Base-by-base conservation (phyloP, 1,140 invertebrate species). In the Oryzaephilus surinamensis region DNA sequence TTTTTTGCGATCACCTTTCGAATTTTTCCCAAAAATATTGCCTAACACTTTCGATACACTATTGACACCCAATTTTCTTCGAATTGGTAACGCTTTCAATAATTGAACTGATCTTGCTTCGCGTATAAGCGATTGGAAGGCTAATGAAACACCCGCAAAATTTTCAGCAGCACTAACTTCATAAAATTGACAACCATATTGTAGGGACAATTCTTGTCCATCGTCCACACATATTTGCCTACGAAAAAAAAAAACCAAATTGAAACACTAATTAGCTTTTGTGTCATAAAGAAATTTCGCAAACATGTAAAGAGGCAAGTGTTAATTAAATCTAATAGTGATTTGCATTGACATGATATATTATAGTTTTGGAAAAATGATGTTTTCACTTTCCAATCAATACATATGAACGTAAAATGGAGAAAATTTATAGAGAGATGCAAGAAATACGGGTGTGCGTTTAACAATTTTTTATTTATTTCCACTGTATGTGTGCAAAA, bases 91-190 rank as follows among this genome's bases (percentile, higher is more conserved):
- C 0, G 77, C 74, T 35, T 77, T 70, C n/a, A 85, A 60, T 20
- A 83, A 61, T 46, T 84, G 81, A 0, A 79, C 70, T 4, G 81
- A 77, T 19, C 77, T 67, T 1, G 81, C 80, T 57, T 87, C 82
- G 21, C 78, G 58, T 11, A 81, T 61, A n/a, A 88, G 63, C 6
- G 78, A 79, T 50, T 87, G 83, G 62, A 88, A 90, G 1, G 82
- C 82, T 29, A 85, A 64, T 21, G 76, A 79, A 0, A 86, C 81
- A 14, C 82, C 82, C 1, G 81, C 76, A 38, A 73, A 77, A 57
- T 78, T 82, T 55, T 88, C 84, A 10, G 84, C 84, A 8, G 84
- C 84, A 32, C 83, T 85, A 38, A 90, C 83, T 62, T 88, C 84
- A 60, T 84, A 87, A 61, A 87, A 88, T 55, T 84, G 83, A 56